These are phyloP conservation scores for Cichlasoma orientale DNA, from an alignment of 2,797 vertebrate genomes.

Conservation along the genomic window DNA sequence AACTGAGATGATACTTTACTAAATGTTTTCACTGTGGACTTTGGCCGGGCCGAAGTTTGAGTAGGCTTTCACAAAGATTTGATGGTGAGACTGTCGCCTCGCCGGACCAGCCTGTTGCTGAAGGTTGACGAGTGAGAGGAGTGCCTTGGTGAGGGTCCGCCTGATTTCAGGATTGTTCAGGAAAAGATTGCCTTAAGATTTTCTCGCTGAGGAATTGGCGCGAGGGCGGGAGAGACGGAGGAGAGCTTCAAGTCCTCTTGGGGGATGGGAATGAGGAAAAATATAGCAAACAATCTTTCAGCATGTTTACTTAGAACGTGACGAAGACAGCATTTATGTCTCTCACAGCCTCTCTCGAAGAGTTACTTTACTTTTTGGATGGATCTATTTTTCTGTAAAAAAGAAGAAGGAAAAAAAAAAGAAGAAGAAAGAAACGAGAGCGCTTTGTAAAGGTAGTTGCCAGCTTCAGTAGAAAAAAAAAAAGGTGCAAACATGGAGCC, in stretches of 20 bases:
- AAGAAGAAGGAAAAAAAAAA: slow-evolving; percentile 4
- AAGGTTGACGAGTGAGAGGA: slow-evolving; percentile 69
- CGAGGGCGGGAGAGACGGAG: slow-evolving; percentile 10
- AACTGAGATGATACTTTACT: slow-evolving; percentile 47
- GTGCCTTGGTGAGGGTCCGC: slow-evolving; percentile 79
- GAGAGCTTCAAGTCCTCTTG: slow-evolving; percentile 12
- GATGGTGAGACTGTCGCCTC: slow-evolving; percentile 50
- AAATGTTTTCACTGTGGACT: slow-evolving; percentile 75
- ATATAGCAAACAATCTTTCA: slow-evolving; percentile 76
- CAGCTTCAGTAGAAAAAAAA: slow-evolving; percentile 61
- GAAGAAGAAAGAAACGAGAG: slow-evolving; percentile 10
- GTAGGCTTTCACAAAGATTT: slow-evolving; percentile 52
- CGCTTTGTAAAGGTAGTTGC: slow-evolving; percentile 76
- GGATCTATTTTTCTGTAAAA: slow-evolving; percentile 81
- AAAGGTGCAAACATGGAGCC: slow-evolving; percentile 55
- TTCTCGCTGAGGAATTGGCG: slow-evolving; percentile 26
- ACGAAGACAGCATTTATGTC: slow-evolving; percentile 61
- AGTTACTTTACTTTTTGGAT: slow-evolving; percentile 78
- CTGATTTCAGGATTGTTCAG: slow-evolving; percentile 78
- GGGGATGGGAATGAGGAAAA: slow-evolving; percentile 23
- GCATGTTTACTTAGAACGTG: slow-evolving; percentile 81
- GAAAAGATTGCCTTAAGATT: slow-evolving; percentile 81
- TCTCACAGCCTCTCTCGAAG: slow-evolving; percentile 70
- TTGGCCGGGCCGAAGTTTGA: slow-evolving; percentile 42
- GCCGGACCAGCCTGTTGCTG: slow-evolving; percentile 51